phyloP scores from a whole-genome alignment of 2,797 vertebrate species.

The Odontamblyopus rebecca region DNA sequence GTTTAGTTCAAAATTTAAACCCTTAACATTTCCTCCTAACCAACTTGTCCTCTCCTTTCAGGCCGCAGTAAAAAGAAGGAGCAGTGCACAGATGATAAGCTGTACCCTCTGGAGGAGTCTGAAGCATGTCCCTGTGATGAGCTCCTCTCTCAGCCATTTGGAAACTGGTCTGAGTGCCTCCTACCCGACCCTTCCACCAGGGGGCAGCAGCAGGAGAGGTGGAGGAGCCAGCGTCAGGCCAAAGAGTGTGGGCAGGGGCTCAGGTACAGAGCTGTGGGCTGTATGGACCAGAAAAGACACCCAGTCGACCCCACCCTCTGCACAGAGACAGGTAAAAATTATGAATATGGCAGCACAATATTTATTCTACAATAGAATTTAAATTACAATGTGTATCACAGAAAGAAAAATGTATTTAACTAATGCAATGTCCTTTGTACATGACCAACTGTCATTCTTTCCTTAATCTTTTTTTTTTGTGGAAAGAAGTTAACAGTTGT shows the following conservation, averaged over 20 bases:
- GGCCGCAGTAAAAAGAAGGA: slow-evolving; percentile 93
- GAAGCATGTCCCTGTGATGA: slow-evolving; percentile 85
- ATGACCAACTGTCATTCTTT: background rate
- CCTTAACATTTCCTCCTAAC: background rate
- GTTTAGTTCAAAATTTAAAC: background rate
- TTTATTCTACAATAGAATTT: too few species aligned
- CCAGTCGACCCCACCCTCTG: slow-evolving; percentile 82
- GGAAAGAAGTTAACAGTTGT: background rate
- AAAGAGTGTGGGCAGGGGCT: slow-evolving; percentile 87
- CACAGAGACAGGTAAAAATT: slow-evolving; percentile 82
- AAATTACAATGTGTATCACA: too few species aligned
- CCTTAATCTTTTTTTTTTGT: background rate
- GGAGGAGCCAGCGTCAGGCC: slow-evolving; percentile 53
- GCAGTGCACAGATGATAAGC: slow-evolving; percentile 82
- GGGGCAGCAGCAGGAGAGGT: slow-evolving; percentile 59
- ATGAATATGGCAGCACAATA: background rate
- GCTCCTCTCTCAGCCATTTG: slow-evolving; percentile 82
- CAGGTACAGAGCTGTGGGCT: slow-evolving; percentile 83
- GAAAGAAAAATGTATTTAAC: background rate
- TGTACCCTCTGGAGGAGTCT: slow-evolving; percentile 84
- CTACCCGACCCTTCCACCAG: slow-evolving; percentile 62
- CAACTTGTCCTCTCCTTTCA: slow-evolving; percentile 51
- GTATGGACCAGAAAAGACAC: slow-evolving; percentile 79
- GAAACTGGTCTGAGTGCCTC: slow-evolving; percentile 94
- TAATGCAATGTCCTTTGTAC: background rate